Evolutionary conservation across 53 echinoderm and acorn worm species (phyloP).

Genomic region (Astropecten irregularis): DNA sequence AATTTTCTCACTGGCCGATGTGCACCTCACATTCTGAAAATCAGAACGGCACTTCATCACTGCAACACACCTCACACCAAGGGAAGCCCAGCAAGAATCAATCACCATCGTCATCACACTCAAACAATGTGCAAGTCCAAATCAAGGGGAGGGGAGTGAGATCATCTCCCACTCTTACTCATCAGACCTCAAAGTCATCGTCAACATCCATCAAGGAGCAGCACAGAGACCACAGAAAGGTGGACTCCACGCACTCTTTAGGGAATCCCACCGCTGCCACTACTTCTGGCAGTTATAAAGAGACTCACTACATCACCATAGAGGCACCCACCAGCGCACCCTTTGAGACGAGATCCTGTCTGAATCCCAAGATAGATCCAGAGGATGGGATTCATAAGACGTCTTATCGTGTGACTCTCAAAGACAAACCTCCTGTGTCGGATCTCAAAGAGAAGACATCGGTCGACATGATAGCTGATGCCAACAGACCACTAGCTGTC

Average conservation of each 20-base stretch:
- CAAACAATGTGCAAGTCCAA: slow-evolving; percentile 13
- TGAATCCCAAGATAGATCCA: background rate
- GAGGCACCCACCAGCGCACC: slow-evolving; percentile 33
- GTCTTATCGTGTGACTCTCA: slow-evolving; percentile 38
- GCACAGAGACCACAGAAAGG: background rate
- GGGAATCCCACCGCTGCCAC: slow-evolving; percentile 31
- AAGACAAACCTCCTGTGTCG: slow-evolving; percentile 13
- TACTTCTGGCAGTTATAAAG: background rate
- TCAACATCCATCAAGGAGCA: background rate
- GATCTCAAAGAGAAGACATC: slow-evolving; percentile 26
- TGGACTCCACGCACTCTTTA: background rate
- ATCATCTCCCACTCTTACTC: background rate
- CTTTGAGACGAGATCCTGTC: slow-evolving; percentile 19
- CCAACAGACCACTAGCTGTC: slow-evolving; percentile 39
- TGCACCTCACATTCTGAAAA: slow-evolving; percentile 9
- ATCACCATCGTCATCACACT: too few relatives aligned
- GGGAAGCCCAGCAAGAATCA: background rate
- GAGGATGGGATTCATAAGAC: background rate
- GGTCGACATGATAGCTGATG: slow-evolving; percentile 1
- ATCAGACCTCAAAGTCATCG: background rate
- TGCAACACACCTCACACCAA: background rate
- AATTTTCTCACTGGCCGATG: slow-evolving; percentile 45
- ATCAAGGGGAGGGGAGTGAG: slow-evolving; percentile 9
- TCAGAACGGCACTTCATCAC: background rate
- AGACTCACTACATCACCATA: slow-evolving; percentile 52